Conservation (phyloP, 2,888 invertebrate species). For the Strigamia maritima region DNA sequence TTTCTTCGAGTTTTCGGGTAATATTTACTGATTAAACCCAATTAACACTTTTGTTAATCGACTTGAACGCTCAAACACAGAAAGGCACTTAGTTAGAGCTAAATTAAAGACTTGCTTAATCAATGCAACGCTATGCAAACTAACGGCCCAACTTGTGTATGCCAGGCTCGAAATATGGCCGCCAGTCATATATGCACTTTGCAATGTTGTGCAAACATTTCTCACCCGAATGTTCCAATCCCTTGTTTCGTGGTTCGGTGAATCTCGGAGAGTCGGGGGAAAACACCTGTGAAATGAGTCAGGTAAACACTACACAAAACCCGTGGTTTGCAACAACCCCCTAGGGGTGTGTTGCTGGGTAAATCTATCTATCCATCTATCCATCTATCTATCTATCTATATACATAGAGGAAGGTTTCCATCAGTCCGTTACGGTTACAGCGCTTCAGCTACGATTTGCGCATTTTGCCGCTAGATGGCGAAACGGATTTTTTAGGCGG, state of each 20-base stretch:
- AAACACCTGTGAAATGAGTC: slow-evolving; percentile 24
- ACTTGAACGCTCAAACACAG: neutral
- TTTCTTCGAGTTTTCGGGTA: neutral
- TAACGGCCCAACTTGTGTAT: neutral
- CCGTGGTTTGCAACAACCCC: neutral
- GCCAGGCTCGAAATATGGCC: neutral
- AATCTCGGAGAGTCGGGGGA: slow-evolving; percentile 21
- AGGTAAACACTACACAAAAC: neutral
- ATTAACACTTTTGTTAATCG: neutral
- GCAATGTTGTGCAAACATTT: slow-evolving; percentile 8
- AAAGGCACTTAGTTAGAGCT: neutral
- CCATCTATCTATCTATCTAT: no score
- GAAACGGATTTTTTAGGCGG: no score
- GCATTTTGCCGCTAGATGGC: no score
- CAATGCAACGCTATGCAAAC: no score
- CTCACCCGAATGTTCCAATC: neutral
- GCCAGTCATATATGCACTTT: slow-evolving; percentile 6
- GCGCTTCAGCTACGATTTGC: no score
- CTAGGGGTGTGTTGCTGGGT: neutral
- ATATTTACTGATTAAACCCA: neutral
- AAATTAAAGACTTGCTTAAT: slow-evolving; percentile 14
- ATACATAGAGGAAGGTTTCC: no score
- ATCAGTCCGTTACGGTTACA: no score
- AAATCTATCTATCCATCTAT: no score
- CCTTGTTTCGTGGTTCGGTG: slow-evolving; percentile 1